Evolutionary conservation across 2,888 invertebrate genomes (phyloP), one percentile per base, ranked within the genome.

Genomic region (Exephanes ischioxanthus): DNA sequence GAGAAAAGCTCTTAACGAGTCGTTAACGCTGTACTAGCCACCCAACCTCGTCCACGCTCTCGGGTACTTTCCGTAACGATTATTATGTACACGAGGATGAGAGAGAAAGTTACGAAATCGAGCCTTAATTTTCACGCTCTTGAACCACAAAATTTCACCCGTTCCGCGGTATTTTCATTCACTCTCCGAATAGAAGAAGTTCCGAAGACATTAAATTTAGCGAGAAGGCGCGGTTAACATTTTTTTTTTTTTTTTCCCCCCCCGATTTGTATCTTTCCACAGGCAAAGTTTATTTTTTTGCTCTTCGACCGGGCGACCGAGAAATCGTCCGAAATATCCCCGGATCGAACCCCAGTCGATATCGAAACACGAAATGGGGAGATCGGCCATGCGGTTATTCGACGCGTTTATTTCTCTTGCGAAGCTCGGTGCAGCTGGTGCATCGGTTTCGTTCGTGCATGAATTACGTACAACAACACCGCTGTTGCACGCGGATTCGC

Each of bases 401-500:
- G 48, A 73, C 3, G 26, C 76, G 85, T 85, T 85, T 85, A 83
- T 85, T 85, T 85, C 63, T 30, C 80, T 80, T 85, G 85, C 80
- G 79, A 83, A 76, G 72, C 76, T 67, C 51, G 72, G 76, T 67
- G 75, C 85, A 85, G 83, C 85, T 83, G 82, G 75, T 71, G 63
- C 51, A 76, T 61, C 68, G 78, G 63, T 68, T 30, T 55, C 33
- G 61, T 67, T 77, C 67, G 63, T 67, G 45, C 53, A 58, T 33
- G 72, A 85, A 85, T 85, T 76, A 77, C 83, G 67, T 71, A 41
- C 53, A 16, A 48, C 75, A 26, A 33, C 19, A 33, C 37, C 33
- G 61, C 61, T 19, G 26, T 45, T 33, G n/a, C 45, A 45, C 11
- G 61, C 33, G 61, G 30, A 61, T 61, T 61, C 26, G 6, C 61